Evolutionary conservation across 1,140 invertebrate species (phyloP).

Genomic region (Trypoxylus dichotomus): DNA sequence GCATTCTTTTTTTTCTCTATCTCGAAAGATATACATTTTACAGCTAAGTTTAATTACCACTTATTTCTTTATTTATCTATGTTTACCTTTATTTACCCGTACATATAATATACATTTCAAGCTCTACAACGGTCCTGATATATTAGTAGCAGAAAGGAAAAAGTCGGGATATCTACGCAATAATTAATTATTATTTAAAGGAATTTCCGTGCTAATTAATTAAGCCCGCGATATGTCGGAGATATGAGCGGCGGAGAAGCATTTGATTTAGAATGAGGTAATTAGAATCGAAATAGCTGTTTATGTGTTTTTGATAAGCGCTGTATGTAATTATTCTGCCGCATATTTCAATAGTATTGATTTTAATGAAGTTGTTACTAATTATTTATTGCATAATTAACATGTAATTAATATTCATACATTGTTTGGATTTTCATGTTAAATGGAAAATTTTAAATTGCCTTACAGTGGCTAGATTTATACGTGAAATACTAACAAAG

Average conservation of each 20-base stretch:
- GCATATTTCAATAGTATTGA: neutral
- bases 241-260: neutral
- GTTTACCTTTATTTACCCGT: too few relatives aligned
- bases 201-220: neutral
- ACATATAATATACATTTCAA: too few relatives aligned
- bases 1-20: too few relatives aligned
- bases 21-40: too few relatives aligned
- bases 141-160: neutral
- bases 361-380: neutral
- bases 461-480: too few relatives aligned
- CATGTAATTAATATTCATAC: neutral
- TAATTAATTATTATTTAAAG: neutral
- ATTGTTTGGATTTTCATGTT: neutral
- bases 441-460: neutral
- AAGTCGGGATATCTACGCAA: neutral
- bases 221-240: neutral
- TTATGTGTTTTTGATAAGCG: neutral
- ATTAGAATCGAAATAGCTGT: neutral
- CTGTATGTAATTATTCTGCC: neutral
- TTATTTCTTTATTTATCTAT: too few relatives aligned
- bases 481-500: too few relatives aligned
- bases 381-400: constrained; percentile 2
- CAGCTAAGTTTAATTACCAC: too few relatives aligned
- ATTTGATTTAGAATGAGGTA: neutral
- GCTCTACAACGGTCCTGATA: too few relatives aligned